Evolutionary conservation across 2,888 invertebrate genomes (phyloP).

Genomic region (Ceramica pisi): DNA sequence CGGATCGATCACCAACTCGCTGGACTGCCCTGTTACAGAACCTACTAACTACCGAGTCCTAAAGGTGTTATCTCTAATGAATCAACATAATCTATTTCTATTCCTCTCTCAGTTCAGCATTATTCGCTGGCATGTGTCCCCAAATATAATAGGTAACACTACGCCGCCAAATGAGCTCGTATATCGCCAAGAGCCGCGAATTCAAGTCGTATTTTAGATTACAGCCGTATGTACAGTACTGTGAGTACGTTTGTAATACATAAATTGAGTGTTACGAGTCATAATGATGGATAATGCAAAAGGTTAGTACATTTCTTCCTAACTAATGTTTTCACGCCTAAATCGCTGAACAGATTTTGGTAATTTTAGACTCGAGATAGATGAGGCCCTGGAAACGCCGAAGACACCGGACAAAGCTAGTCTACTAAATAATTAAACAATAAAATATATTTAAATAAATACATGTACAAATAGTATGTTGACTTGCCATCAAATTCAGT

Average conservation of each 20-base stretch:
- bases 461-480: too few relatives aligned
- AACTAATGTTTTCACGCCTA: too few relatives aligned
- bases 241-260: slow-evolving; percentile 24
- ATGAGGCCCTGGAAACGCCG: too few relatives aligned
- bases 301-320: background rate
- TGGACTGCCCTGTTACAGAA: too few relatives aligned
- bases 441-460: too few relatives aligned
- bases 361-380: too few relatives aligned
- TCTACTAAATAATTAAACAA: too few relatives aligned
- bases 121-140: background rate
- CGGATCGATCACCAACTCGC: too few relatives aligned
- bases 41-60: too few relatives aligned
- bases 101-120: background rate
- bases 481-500: too few relatives aligned
- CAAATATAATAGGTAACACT: slow-evolving; percentile 41
- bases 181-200: slow-evolving; percentile 42
- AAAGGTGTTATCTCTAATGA: background rate
- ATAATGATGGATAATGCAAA: slow-evolving; percentile 3
- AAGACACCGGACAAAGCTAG: too few relatives aligned
- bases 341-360: too few relatives aligned
- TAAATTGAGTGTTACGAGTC: slow-evolving; percentile 33
- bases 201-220: slow-evolving; percentile 55
- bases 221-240: slow-evolving; percentile 22
- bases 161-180: slow-evolving; percentile 46
- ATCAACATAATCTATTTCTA: background rate